Conservation (phyloP, 2,113 vertebrate genomes). For the Arvicanthis niloticus region DNA sequence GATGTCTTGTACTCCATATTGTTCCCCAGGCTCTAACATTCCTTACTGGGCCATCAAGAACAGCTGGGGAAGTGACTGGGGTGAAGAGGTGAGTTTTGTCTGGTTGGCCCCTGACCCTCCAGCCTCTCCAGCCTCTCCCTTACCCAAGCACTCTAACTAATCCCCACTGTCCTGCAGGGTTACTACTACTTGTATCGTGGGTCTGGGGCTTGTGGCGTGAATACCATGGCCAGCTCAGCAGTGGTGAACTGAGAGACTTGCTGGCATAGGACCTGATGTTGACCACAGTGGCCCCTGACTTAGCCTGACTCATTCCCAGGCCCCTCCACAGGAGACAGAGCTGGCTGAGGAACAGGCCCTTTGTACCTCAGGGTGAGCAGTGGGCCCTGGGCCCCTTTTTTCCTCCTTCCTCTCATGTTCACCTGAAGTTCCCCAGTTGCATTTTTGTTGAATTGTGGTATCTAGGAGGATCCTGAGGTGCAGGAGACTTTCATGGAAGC, state of each 20-base stretch:
- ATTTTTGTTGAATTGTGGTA: constrained; percentile 32
- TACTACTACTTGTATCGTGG: constrained; percentile 94
- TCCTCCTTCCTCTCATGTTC: background rate
- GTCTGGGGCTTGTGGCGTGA: constrained; percentile 92
- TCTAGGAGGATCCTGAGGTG: background rate
- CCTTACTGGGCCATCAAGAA: constrained; percentile 97
- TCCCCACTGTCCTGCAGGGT: constrained; percentile 84
- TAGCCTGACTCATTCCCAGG: background rate
- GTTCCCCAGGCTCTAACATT: constrained; percentile 85
- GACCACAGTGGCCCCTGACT: constrained; percentile 8
- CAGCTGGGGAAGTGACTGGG: constrained; percentile 95
- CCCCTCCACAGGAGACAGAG: constrained; percentile 31
- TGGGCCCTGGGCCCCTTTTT: background rate
- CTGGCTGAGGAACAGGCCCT: constrained; percentile 6
- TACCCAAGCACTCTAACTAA: background rate
- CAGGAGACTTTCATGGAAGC: background rate
- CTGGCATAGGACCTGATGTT: background rate
- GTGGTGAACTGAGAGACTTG: constrained; percentile 86
- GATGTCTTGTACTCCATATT: background rate
- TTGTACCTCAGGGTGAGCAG: constrained; percentile 52
- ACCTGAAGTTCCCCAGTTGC: background rate
- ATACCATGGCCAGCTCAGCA: constrained; percentile 93
- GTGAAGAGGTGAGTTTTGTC: constrained; percentile 90
- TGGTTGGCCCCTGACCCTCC: no score
- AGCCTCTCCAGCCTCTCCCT: rapidly evolving